Base-by-base conservation (phyloP, 2,888 invertebrate species). In the Ametastegia equiseti region DNA sequence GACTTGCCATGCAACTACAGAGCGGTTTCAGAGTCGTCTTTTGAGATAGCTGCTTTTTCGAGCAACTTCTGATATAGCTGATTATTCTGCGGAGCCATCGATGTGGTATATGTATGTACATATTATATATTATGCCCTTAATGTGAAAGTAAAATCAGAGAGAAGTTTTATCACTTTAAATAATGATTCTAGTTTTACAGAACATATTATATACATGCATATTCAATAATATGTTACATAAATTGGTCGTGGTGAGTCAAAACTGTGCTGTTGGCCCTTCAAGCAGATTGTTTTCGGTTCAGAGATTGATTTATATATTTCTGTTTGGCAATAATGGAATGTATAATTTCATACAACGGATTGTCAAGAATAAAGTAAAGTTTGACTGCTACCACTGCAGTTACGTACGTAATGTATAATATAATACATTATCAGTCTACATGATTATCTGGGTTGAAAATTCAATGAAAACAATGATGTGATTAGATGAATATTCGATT, bases 191-290 rank as follows among this genome's bases (percentile, higher is more conserved):
- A 30, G n/a, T 33, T 33, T 27, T 30, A 19, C n/a, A 67, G 13
- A 36, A 42, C 42, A 42, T 42, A 69, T 36, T 36, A 36, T 39
- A 67, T 42, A n/a, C 13, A 19, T 42, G 13, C 42, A 27, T 69
- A 23, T 71, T 23, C 9, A 47, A 45, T 71, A 67, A 67, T 30
- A 71, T 47, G 54, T 33, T 50, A 54, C 30, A 36, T 75, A 57
- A 75, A 75, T 75, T 75, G 75, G 75, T 75, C 75, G 54, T 19
- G 47, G 19, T n/a, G 45, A 36, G 75, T 33, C 75, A 75, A 13
- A n/a, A 39, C 47, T 33, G 33, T 57, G 39, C 36, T 19, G 19
- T 36, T 75, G 75, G 75, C 75, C 36, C 36, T 54, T 23, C 11
- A 57, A 57, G 75, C 33, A 54, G 71, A 71, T 71, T 71, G 71